Percentiles rank a stretch among this genome's conserved stretches.
phyloP scores from a whole-genome alignment of 2,113 vertebrate species.

The Callospermophilus lateralis region DNA sequence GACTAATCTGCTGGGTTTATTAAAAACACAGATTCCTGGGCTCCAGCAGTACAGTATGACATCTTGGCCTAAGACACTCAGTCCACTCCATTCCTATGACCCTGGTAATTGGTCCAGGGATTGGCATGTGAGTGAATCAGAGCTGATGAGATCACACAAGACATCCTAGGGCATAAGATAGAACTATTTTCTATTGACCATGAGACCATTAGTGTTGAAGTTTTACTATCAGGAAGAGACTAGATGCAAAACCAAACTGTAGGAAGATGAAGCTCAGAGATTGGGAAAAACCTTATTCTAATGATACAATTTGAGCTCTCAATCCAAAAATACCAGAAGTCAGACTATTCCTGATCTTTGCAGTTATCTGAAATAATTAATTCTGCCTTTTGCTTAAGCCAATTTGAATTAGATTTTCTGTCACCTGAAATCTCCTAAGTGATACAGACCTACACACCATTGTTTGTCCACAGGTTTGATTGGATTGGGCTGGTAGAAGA shows the following conservation, averaged over 20 bases:
- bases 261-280: background rate
- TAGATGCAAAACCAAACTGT: background rate
- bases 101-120: background rate
- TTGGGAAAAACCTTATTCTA: background rate
- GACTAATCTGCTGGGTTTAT: background rate
- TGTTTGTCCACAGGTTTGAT: background rate
- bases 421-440: background rate
- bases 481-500: background rate
- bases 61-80: background rate
- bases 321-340: background rate
- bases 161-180: background rate
- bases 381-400: background rate
- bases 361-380: slow-evolving; percentile 12
- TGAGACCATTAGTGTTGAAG: background rate
- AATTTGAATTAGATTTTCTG: slow-evolving; percentile 36
- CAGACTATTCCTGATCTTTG: background rate
- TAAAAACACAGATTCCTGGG: background rate
- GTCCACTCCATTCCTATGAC: background rate
- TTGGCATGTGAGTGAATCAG: background rate
- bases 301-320: background rate
- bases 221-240: background rate
- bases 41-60: background rate
- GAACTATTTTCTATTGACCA: background rate
- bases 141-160: background rate
- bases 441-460: background rate